A percentile compares a stretch with the other conserved stretches of the same genome.
Evolutionary conservation across 2,888 invertebrate species (phyloP).

Genomic region (Drosophila subquinaria): DNA sequence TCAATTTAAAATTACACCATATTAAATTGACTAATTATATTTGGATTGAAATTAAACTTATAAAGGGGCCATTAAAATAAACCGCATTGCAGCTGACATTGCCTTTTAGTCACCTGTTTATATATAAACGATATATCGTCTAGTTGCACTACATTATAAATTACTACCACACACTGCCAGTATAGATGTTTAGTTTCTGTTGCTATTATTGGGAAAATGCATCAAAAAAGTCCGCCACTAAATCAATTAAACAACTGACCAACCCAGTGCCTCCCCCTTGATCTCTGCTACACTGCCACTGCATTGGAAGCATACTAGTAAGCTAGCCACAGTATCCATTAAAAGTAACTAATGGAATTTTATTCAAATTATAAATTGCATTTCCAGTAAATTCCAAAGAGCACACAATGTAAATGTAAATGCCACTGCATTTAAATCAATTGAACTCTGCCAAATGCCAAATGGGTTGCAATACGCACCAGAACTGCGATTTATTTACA

Average conservation of each 20-base stretch:
- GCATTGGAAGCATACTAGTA: conserved; percentile 1
- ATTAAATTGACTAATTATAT: conserved; percentile 45
- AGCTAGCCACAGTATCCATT: conserved; percentile 66
- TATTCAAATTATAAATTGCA: conserved; percentile 72
- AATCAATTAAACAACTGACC: conserved; percentile 64
- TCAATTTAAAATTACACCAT: conserved; percentile 6
- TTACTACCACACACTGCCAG: conserved; percentile 3
- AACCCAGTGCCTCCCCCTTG: neutral
- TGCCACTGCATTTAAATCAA: conserved; percentile 54
- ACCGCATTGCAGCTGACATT: conserved; percentile 35
- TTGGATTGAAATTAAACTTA: conserved; percentile 47
- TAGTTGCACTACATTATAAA: conserved; percentile 46
- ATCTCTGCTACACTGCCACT: neutral
- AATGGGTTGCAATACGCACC: conserved; percentile 17
- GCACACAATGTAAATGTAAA: conserved; percentile 31
- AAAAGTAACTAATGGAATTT: conserved; percentile 74
- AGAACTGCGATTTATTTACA: conserved; percentile 44
- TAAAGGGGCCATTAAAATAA: conserved; percentile 40
- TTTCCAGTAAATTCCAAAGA: conserved; percentile 46
- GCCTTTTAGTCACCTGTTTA: conserved; percentile 25
- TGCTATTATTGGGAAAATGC: conserved; percentile 3
- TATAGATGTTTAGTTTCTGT: conserved; percentile 12
- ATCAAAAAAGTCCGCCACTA: conserved; percentile 48
- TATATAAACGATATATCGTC: no score
- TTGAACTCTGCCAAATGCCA: conserved; percentile 39